Evolutionary conservation across 2,797 vertebrate genomes (phyloP).

Genomic region (Myotis pilosus): DNA sequence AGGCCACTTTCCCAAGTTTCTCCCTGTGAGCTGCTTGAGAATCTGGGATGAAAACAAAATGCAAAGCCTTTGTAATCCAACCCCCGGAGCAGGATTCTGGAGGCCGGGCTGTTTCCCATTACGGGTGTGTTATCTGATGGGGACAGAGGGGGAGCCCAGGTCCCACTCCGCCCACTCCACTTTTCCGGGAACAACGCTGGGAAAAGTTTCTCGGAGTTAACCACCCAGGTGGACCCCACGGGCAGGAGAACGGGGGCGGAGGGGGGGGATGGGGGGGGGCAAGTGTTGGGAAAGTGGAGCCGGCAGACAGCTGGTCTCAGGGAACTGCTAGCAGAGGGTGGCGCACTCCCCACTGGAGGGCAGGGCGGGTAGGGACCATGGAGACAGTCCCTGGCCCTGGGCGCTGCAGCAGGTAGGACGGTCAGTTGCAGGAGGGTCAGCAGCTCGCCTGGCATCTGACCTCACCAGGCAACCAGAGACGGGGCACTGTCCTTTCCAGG

Average conservation of each 20-base stretch:
- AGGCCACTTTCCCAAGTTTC: constrained; percentile 29
- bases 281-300: neutral
- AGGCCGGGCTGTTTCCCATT: constrained; percentile 51
- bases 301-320: neutral
- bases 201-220: neutral
- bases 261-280: neutral
- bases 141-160: neutral
- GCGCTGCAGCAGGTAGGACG: fast-evolving
- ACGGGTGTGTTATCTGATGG: constrained; percentile 61
- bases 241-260: too few species aligned
- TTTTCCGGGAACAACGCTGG: neutral
- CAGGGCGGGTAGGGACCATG: too few species aligned
- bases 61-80: constrained; percentile 61
- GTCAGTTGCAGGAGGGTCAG: neutral
- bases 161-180: neutral
- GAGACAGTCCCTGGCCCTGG: neutral
- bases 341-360: neutral
- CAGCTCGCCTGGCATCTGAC: neutral
- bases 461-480: neutral
- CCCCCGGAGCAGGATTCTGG: neutral
- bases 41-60: constrained; percentile 51
- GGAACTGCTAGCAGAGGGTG: neutral
- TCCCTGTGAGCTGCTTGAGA: constrained; percentile 49
- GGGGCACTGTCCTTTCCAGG: neutral
- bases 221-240: neutral